phyloP scores from a whole-genome alignment of 2,113 vertebrate genomes.

The Chionomys nivalis region DNA sequence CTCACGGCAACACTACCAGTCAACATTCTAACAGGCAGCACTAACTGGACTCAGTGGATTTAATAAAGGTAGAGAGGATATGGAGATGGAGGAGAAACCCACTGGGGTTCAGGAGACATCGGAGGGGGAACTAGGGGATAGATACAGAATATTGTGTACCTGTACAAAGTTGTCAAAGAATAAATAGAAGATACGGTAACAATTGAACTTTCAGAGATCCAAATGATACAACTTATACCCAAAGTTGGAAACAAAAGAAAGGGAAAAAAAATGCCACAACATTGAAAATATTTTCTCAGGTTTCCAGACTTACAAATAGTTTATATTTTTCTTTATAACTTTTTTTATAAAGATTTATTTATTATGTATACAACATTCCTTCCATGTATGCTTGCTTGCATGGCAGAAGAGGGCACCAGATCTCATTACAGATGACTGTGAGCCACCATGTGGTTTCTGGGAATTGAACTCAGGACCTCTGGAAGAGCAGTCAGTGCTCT shows the following conservation, averaged over 20 bases:
- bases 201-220: neutral
- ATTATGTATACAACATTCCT: too few species aligned
- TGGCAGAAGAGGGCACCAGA: too few species aligned
- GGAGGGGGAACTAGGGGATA: neutral
- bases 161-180: neutral
- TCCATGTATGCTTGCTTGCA: too few species aligned
- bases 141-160: neutral
- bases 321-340: conserved; percentile 27
- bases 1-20: neutral
- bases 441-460: too few species aligned
- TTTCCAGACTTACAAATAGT: neutral
- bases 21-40: neutral
- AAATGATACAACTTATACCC: neutral
- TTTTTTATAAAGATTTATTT: too few species aligned
- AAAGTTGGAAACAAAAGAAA: neutral
- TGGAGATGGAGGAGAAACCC: neutral
- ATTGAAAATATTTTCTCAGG: conserved; percentile 11
- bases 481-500: too few species aligned
- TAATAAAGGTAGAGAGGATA: neutral
- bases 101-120: neutral
- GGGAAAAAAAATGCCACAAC: neutral
- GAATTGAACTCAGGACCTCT: too few species aligned
- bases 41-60: neutral
- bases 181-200: neutral
- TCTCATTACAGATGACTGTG: too few species aligned